Base-by-base conservation (phyloP, 30 jellyfish, hydroid and myxozoan genomes). In the Turritopsis rubra region DNA sequence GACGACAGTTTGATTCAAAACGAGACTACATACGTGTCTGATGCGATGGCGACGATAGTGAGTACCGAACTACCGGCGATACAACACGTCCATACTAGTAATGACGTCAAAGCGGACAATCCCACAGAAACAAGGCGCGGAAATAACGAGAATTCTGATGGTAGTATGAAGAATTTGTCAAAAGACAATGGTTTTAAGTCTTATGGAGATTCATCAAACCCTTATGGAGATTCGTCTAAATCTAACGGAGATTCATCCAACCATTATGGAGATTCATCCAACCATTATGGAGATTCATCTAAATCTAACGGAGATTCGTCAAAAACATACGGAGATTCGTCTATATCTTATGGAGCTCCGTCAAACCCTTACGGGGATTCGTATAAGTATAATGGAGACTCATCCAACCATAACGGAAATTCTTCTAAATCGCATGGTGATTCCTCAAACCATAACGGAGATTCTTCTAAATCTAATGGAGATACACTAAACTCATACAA, bases 31-130 rank as follows among this genome's bases (percentile, higher is more conserved):
- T 23, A 41, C 41, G 66, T 80, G 20, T 80, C 87, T 21, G 66
- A 65, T 18, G 79, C 87, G 20, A 80, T 80, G 87, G 75, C 54
- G 53, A 54, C 80, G 21, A 80, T 80, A 28, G 87, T 76, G n/a
- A 76, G 53, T 26, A 54, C 29, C 21, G 87, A 80, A 65, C 53
- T 80, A n/a, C 87, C 87, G 1, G 20, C 79, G n/a, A 28, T 80
- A 21, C 87, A 28, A 68, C 30, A 41, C 60, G 60, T 41, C 60
- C n/a, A n/a, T n/a, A n/a, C n/a, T n/a, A 41, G 60, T 13, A 41
- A 41, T 3, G 60, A 41, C 60, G 60, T 41, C 60, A 41, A 41
- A 13, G 5, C 60, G 13, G 60, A 41, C 5, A 41, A 41, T 13
- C 60, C 60, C 13, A 41, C 60, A 3, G 60, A 41, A 5, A 3